A percentile compares a stretch with the other conserved stretches of the same genome.
These are phyloP conservation scores for Vireo altiloquus DNA, from an alignment of 2,113 vertebrate species.

Conservation along the genomic window DNA sequence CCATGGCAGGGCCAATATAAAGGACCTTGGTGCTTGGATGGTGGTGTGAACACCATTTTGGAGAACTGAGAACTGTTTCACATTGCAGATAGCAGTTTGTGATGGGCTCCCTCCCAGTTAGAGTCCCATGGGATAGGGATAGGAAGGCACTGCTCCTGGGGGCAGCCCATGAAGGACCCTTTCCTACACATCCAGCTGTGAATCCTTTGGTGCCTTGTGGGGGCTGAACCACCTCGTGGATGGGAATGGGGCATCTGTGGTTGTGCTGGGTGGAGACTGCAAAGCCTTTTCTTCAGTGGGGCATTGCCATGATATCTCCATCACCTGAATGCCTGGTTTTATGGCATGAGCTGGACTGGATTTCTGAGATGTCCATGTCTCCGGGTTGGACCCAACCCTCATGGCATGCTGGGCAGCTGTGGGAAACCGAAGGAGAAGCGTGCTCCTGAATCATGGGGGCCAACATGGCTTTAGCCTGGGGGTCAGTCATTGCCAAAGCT, in stretches of 20 bases:
- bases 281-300: background rate
- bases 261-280: background rate
- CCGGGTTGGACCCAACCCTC: fast-evolving
- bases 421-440: background rate
- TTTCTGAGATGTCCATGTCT: background rate
- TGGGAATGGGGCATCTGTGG: background rate
- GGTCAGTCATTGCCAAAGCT: fast-evolving
- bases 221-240: fast-evolving
- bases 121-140: background rate
- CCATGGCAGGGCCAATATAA: fast-evolving
- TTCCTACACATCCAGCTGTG: background rate
- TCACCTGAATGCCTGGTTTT: background rate
- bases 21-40: background rate
- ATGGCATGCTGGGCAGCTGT: fast-evolving
- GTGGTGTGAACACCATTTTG: fast-evolving
- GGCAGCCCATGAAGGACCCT: background rate
- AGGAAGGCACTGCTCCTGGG: background rate
- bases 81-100: background rate
- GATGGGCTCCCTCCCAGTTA: background rate
- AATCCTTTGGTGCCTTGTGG: background rate
- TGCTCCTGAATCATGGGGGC: fast-evolving
- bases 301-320: background rate
- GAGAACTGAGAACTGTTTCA: background rate
- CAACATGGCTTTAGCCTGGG: fast-evolving
- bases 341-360: background rate